These are phyloP conservation scores for Panopea generosa DNA, from an alignment of 2,888 invertebrate genomes.

Conservation along the genomic window DNA sequence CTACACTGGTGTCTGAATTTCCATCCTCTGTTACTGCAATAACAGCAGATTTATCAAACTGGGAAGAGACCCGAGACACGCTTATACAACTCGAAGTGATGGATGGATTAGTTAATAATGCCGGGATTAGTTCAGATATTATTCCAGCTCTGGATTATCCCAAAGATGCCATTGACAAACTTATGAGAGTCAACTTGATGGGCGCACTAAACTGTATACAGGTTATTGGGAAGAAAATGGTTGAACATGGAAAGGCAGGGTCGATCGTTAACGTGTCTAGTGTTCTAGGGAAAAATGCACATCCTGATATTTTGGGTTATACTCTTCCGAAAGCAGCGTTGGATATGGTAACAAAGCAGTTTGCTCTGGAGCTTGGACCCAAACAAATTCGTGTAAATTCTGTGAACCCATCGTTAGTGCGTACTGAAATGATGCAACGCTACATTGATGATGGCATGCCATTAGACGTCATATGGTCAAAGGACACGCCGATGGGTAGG, in stretches of 20 bases:
- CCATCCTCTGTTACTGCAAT: constrained; percentile 84
- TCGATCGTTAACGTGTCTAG: constrained; percentile 95
- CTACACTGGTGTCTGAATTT: constrained; percentile 86
- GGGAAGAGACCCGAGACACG: constrained; percentile 90
- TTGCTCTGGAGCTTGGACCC: constrained; percentile 94
- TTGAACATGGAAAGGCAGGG: constrained; percentile 90
- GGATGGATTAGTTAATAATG: constrained; percentile 95
- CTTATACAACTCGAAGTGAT: constrained; percentile 89
- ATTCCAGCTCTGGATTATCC: constrained; percentile 90
- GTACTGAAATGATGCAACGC: constrained; percentile 98
- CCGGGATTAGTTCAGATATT: constrained; percentile 90
- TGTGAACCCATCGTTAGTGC: constrained; percentile 96
- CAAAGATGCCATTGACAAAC: constrained; percentile 90
- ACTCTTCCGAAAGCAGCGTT: constrained; percentile 94
- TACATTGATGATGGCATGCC: too few species aligned
- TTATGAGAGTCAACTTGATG: constrained; percentile 92
- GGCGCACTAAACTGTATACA: constrained; percentile 93
- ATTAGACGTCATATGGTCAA: too few species aligned
- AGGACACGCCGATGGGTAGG: too few species aligned
- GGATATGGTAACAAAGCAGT: too few species aligned
- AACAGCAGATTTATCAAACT: constrained; percentile 90
- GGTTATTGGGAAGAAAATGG: constrained; percentile 90
- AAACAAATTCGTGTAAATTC: constrained; percentile 93
- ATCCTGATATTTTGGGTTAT: constrained; percentile 91
- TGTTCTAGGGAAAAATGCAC: constrained; percentile 88